Percentiles rank a stretch among this genome's conserved stretches.
Conservation (phyloP, 2,113 vertebrate genomes). For the Dasypus novemcinctus region DNA sequence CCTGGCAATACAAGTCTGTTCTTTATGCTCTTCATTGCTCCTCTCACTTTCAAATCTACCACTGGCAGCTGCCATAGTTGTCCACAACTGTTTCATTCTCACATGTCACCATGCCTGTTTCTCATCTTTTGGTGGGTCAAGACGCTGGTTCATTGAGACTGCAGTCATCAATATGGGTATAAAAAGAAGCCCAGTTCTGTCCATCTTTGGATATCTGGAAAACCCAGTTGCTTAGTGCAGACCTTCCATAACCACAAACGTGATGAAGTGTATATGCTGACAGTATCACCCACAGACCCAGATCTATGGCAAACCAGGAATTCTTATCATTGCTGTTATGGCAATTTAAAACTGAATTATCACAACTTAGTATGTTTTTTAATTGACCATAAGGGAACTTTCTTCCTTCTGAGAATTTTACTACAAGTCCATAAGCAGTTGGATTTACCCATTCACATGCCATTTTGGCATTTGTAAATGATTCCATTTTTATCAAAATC, state of each 20-base stretch:
- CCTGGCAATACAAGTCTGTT: too few species aligned
- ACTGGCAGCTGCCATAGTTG: too few species aligned
- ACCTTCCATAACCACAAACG: constrained; percentile 97
- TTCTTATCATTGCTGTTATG: constrained; percentile 99
- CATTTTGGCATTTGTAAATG: constrained; percentile 94
- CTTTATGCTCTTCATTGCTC: too few species aligned
- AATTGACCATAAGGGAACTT: constrained; percentile 97
- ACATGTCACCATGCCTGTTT: constrained; percentile 99
- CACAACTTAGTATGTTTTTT: constrained; percentile 97
- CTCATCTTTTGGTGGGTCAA: constrained; percentile 96
- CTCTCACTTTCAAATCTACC: too few species aligned
- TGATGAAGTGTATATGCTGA: constrained; percentile 97
- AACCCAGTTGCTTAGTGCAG: constrained; percentile 98
- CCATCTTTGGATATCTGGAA: constrained; percentile 99
- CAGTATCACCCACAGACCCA: constrained; percentile 97
- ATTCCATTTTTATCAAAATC: too few species aligned
- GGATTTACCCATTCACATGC: constrained; percentile 98
- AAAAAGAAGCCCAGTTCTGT: constrained; percentile 98
- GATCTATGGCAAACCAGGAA: constrained; percentile 98
- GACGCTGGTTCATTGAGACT: constrained; percentile 98
- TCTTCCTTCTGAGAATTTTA: constrained; percentile 98
- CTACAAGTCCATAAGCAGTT: constrained; percentile 97
- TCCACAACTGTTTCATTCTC: constrained; percentile 91
- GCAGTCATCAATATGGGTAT: constrained; percentile 98
- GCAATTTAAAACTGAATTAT: constrained; percentile 98